A percentile compares a stretch with the other conserved stretches of the same genome.
These are phyloP conservation scores for Matsumurasca onukii DNA, from an alignment of 1,140 invertebrate species.

Conservation along the genomic window DNA sequence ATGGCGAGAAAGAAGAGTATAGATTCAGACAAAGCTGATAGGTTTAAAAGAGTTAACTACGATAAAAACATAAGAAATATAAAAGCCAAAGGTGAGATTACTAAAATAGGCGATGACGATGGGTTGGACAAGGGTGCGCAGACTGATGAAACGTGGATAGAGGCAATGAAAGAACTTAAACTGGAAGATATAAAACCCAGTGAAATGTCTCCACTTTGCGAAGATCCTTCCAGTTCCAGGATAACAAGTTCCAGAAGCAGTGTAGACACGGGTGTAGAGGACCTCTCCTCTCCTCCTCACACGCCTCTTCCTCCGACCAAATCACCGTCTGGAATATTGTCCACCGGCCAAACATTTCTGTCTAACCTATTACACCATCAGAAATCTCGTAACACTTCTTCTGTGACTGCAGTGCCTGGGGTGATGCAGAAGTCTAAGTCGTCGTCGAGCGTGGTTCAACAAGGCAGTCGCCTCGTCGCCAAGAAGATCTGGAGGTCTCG, in stretches of 20 bases:
- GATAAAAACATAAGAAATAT: constrained; percentile 82
- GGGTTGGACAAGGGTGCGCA: constrained; percentile 70
- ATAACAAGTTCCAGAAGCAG: constrained; percentile 57
- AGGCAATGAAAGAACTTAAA: constrained; percentile 46
- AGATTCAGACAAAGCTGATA: constrained; percentile 74
- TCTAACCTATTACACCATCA: constrained; percentile 63
- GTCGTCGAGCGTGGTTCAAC: constrained; percentile 80
- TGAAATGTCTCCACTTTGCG: constrained; percentile 33
- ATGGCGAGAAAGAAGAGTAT: constrained; percentile 85
- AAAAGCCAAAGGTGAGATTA: constrained; percentile 73
- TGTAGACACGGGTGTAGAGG: constrained; percentile 51
- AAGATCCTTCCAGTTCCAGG: constrained; percentile 44
- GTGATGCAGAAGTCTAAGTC: constrained; percentile 87
- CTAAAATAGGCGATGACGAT: constrained; percentile 69
- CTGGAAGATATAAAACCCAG: constrained; percentile 45
- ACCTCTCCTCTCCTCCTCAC: constrained; percentile 35
- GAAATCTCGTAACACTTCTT: constrained; percentile 37
- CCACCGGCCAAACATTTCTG: constrained; percentile 61
- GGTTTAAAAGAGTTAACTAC: constrained; percentile 86
- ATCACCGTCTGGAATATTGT: constrained; percentile 45
- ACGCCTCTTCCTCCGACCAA: constrained; percentile 53
- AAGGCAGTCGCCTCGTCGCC: constrained; percentile 67
- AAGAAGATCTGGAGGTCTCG: constrained; percentile 80
- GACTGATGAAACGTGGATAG: constrained; percentile 71
- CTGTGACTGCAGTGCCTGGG: constrained; percentile 47